phyloP scores from a whole-genome alignment of 2,113 vertebrate genomes.

The Limanda limanda region DNA sequence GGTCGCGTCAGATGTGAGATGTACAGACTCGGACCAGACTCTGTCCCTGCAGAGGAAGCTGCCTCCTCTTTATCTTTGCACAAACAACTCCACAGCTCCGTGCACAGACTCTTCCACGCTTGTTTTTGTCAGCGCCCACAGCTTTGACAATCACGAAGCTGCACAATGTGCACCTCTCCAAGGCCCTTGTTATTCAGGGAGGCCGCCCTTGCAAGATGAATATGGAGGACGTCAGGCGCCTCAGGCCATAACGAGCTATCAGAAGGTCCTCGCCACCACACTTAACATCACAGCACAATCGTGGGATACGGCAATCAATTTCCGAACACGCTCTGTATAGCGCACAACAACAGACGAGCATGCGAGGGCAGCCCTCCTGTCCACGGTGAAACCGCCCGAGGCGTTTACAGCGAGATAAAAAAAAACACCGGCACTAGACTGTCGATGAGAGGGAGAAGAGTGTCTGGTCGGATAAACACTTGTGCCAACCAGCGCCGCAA shows the following conservation, averaged over 20 bases:
- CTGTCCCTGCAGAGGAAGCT: neutral
- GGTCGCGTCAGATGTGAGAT: slow-evolving; percentile 8
- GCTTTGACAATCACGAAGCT: slow-evolving; percentile 24
- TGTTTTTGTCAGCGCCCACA: neutral
- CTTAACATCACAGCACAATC: slow-evolving; percentile 57
- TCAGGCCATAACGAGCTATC: slow-evolving; percentile 61
- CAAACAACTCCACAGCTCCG: slow-evolving; percentile 3
- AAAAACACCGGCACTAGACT: slow-evolving; percentile 46
- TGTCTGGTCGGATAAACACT: slow-evolving; percentile 60
- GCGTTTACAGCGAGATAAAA: slow-evolving; percentile 61
- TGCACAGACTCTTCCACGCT: neutral
- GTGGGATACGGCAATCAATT: slow-evolving; percentile 67
- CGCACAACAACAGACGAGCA: slow-evolving; percentile 49
- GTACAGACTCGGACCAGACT: neutral
- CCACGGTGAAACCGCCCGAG: slow-evolving; percentile 23
- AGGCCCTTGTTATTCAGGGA: slow-evolving; percentile 34
- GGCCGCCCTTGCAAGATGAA: slow-evolving; percentile 44
- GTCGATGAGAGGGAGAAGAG: slow-evolving; percentile 49
- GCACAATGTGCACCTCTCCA: slow-evolving; percentile 35
- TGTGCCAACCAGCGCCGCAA: too few species aligned
- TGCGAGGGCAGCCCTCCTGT: slow-evolving; percentile 36
- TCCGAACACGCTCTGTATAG: slow-evolving; percentile 24
- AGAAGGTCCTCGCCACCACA: slow-evolving; percentile 51
- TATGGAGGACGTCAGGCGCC: slow-evolving; percentile 44
- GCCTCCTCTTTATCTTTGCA: neutral